Evolutionary conservation across 2,113 vertebrate species (phyloP).

Genomic region (Hyaena hyaena): DNA sequence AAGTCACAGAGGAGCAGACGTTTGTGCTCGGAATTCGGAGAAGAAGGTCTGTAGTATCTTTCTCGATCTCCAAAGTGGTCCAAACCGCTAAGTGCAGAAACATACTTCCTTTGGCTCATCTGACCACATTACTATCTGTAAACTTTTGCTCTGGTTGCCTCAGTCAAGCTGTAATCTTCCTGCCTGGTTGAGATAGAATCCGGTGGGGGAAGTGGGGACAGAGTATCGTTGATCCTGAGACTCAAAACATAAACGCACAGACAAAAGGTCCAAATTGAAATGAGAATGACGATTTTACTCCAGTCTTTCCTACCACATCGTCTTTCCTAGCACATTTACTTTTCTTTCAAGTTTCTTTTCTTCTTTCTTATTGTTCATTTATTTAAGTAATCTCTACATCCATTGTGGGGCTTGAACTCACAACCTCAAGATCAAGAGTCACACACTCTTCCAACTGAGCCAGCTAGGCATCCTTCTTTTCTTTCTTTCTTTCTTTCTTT

Average conservation of each 20-base stretch:
- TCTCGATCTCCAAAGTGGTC: neutral
- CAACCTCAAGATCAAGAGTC: neutral
- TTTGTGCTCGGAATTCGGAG: neutral
- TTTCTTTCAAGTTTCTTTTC: neutral
- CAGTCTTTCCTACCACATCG: neutral
- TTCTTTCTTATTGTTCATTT: neutral
- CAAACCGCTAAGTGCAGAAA: constrained; percentile 71
- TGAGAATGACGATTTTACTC: neutral
- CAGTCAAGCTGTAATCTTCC: neutral
- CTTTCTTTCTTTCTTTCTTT: neutral
- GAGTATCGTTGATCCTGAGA: neutral
- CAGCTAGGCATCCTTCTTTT: neutral
- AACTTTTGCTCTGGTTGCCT: constrained; percentile 17
- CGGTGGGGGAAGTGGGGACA: accelerated
- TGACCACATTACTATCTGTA: constrained; percentile 43
- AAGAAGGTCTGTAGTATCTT: neutral
- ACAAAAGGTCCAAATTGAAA: neutral
- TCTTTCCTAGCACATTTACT: neutral
- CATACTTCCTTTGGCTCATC: constrained; percentile 61
- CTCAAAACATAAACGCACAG: neutral
- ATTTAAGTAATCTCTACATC: neutral
- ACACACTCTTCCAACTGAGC: neutral
- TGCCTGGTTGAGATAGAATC: neutral
- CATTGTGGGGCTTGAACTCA: neutral
- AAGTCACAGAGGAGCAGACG: neutral